Percentiles rank a stretch among this genome's conserved stretches.
Evolutionary conservation across 1,140 invertebrate species (phyloP).

Genomic region (Ylistrum balloti): DNA sequence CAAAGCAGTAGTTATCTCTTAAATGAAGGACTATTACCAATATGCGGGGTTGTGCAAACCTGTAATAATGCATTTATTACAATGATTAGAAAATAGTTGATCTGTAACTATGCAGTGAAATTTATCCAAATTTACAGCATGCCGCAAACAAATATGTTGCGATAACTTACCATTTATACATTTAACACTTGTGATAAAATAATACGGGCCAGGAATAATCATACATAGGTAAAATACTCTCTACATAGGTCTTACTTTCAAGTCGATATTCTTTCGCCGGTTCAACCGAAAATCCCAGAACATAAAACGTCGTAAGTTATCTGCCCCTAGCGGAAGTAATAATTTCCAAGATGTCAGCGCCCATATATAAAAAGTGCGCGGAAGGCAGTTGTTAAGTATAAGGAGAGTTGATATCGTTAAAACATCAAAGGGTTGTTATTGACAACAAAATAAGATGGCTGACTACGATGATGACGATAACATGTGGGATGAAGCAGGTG

Average conservation of each 20-base stretch:
- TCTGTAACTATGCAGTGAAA: too few relatives aligned
- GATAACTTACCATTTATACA: too few relatives aligned
- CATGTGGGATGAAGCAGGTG: constrained; percentile 63
- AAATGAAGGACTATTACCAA: too few relatives aligned
- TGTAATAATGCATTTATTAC: too few relatives aligned
- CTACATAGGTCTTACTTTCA: background rate
- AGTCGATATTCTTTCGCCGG: background rate
- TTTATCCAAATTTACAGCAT: too few relatives aligned
- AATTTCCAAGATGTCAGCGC: constrained; percentile 45
- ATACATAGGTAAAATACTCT: too few relatives aligned
- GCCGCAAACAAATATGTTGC: too few relatives aligned
- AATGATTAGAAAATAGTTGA: too few relatives aligned
- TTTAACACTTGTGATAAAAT: too few relatives aligned
- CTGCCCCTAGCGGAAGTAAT: background rate
- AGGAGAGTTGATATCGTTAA: background rate
- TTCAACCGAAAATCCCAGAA: background rate
- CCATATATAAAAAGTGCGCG: constrained; percentile 7
- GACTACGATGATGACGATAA: constrained; percentile 70
- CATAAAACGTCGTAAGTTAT: background rate
- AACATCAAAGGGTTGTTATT: background rate
- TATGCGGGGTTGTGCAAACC: too few relatives aligned
- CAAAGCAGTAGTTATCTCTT: too few relatives aligned
- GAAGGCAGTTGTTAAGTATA: background rate
- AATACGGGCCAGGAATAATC: too few relatives aligned
- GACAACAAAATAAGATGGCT: constrained; percentile 59